Percentiles rank a stretch among this genome's conserved stretches.
phyloP scores from a whole-genome alignment of 2,113 vertebrate genomes.

The Phrynosoma platyrhinos region DNA sequence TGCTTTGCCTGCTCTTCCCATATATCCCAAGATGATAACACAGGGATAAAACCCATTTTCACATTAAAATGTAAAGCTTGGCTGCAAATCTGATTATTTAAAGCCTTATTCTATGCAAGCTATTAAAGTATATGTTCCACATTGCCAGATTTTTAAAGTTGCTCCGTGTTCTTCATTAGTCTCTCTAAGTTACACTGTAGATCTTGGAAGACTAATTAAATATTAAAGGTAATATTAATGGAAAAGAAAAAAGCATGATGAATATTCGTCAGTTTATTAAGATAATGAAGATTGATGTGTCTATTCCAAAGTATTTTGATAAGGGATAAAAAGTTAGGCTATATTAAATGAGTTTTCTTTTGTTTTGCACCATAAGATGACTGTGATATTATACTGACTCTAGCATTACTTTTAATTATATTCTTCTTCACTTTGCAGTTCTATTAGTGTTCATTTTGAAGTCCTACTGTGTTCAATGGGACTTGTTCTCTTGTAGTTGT shows the following conservation, averaged over 20 bases:
- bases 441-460: too few relatives aligned
- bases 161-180: conserved; percentile 40
- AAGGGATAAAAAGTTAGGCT: conserved; percentile 31
- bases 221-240: conserved; percentile 40
- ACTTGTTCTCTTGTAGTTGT: too few relatives aligned
- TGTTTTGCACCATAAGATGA: conserved; percentile 4
- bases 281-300: conserved; percentile 45
- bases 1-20: conserved; percentile 29
- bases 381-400: neutral
- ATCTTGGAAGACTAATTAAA: conserved; percentile 45
- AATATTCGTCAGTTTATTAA: conserved; percentile 22
- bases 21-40: conserved; percentile 46
- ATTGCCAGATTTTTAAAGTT: conserved; percentile 47
- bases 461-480: too few relatives aligned
- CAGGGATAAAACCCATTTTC: conserved; percentile 54
- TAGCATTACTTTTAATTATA: neutral
- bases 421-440: neutral
- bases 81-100: conserved; percentile 56
- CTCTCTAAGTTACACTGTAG: conserved; percentile 42
- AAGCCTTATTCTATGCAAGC: conserved; percentile 27
- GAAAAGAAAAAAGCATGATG: conserved; percentile 46
- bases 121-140: conserved; percentile 39
- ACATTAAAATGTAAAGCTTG: conserved; percentile 57
- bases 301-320: conserved; percentile 34
- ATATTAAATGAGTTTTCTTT: conserved; percentile 19